Base-by-base conservation (phyloP, 2,797 vertebrate species). In the Luscinia luscinia region DNA sequence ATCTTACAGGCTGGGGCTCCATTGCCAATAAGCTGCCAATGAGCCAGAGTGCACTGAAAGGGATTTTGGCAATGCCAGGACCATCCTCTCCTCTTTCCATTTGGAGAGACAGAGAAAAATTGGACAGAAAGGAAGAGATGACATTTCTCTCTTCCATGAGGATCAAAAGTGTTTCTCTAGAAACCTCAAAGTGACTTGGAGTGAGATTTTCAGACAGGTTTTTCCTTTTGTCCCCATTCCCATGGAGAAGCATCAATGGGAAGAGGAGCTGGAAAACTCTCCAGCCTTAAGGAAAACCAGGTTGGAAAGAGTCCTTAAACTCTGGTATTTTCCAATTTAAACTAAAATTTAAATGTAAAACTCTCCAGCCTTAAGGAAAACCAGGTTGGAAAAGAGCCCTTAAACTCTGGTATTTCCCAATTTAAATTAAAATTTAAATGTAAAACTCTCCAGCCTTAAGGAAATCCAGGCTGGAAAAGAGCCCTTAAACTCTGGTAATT, bases 1-100 rank as follows among this genome's bases (percentile, higher is more conserved):
- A n/a, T 79, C 59, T 52, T 52, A 59, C 74, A n/a, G 11, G 15
- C 15, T 49, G 62, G 15, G 5, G 26, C 36, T 51, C 15, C 77
- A 41, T 2, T 87, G 96, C 92, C 96, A 96, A 72, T 16, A 77
- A 91, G 4, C 83, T 38, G 49, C 30, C 96, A 76, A 38, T 93
- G 84, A 70, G 41, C 40, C 27, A 28, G 34, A 55, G 81, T 0
- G 2, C 59, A 64, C 52, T 82, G 6, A 49, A 52, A 54, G 52
- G 48, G 70, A 48, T 78, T 79, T 5, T 91, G 90, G 84, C 84
- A 79, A 11, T 64, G 41, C 36, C 63, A 34, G 66, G 22, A 40
- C 32, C 76, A 70, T 51, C 62, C 36, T 55, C 55, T 76, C 48
- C 62, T 89, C 34, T 70, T 84, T 74, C 52, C 78, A 70, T 23